phyloP scores from a whole-genome alignment of 2,113 vertebrate genomes.

The Suncus etruscus region DNA sequence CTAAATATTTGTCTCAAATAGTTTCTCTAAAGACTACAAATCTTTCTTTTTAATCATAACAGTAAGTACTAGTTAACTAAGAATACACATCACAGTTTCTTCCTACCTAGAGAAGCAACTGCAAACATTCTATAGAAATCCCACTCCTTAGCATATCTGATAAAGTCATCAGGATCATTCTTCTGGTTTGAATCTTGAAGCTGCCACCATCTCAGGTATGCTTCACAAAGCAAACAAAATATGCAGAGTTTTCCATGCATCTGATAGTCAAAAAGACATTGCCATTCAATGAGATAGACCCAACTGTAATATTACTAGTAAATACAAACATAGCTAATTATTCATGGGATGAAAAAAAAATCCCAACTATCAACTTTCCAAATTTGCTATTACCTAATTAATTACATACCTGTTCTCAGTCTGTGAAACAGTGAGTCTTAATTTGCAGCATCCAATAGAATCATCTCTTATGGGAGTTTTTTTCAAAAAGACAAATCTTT shows the following conservation, averaged over 20 bases:
- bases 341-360: not conserved
- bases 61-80: not conserved
- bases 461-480: not conserved
- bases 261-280: slow-evolving; percentile 84
- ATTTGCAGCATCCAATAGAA: not conserved
- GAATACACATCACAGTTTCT: not conserved
- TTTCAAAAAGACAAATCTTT: not conserved
- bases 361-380: not conserved
- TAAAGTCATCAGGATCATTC: slow-evolving; percentile 94
- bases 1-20: not conserved
- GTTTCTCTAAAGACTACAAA: not conserved
- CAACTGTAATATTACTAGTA: not conserved
- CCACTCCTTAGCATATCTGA: slow-evolving; percentile 98
- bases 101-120: slow-evolving; percentile 93
- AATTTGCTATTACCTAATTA: not conserved
- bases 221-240: slow-evolving; percentile 97
- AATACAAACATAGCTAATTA: not conserved
- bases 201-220: slow-evolving; percentile 95
- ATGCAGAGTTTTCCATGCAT: slow-evolving; percentile 97
- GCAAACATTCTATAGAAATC: slow-evolving; percentile 97
- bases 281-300: not conserved
- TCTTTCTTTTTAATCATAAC: slow-evolving; percentile 6
- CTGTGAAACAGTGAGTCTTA: not conserved
- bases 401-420: not conserved
- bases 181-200: slow-evolving; percentile 93